Base-by-base conservation (phyloP, 2,888 invertebrate genomes). In the Apocheima hispidaria region DNA sequence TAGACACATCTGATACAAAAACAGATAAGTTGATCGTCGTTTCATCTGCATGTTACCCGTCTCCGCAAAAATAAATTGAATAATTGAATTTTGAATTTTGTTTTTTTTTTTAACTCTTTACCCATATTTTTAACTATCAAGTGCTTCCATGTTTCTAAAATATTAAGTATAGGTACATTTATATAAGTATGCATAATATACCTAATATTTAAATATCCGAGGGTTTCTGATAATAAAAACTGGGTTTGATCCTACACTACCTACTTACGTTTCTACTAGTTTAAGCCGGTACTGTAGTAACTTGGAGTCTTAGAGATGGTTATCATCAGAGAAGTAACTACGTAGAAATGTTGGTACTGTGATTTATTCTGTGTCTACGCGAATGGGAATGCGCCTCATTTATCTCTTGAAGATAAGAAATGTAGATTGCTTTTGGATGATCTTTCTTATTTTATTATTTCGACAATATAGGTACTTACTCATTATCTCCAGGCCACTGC, bases 371-470 rank as follows among this genome's bases (percentile, higher is more conserved):
- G 53, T 33, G 23, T 16, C 53, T n/a, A 23, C 20, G 23, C 53
- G 33, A 43, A 43, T 44, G 46, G 53, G 44, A 44, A 44, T 54
- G 44, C 43, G 43, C 30, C 41, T 43, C 52, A 52, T 52, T 52
- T 30, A 41, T 43, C 16, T 53, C 40, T 30, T 53, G 5, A n/a
- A 44, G 44, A 44, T 54, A 54, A 36, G 36, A 44, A 12, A 44
- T 35, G 44, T 30, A 44, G 28, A 43, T 54, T 20, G 54, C 14
- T 52, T 7, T 28, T 40, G 40, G 28, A 18, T 46, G 46, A 46
- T 46, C 18, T 46, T 46, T 44, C 28, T 30, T 30, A 46, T 43
- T 46, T 16, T 46, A 30, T 43, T 43, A 43, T 46, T 30, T 20
- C 2, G 9, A 46, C 46, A 12, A 26, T 14, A 43, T n/a, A 35